These are phyloP conservation scores for Podilymbus podiceps DNA, from an alignment of 2,113 vertebrate species.

Conservation along the genomic window DNA sequence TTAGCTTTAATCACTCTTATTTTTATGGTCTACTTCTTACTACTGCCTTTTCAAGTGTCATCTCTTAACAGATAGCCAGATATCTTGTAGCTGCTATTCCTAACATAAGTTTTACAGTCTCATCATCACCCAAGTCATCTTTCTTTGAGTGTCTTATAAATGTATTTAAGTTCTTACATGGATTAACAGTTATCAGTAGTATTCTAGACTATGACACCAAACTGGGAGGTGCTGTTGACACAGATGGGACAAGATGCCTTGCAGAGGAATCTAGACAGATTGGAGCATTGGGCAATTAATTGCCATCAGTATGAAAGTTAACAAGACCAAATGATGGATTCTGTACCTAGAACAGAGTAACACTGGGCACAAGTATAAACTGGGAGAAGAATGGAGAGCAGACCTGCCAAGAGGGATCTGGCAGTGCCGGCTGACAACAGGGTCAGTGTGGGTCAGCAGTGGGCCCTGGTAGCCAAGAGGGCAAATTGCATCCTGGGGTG, in stretches of 20 bases:
- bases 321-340: neutral
- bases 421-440: too few species aligned
- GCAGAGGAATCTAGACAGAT: neutral
- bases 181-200: neutral
- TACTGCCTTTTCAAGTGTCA: neutral
- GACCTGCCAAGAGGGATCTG: neutral
- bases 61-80: neutral
- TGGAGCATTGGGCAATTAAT: neutral
- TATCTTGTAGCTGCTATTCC: neutral
- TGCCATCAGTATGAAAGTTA: neutral
- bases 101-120: neutral
- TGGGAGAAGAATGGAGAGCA: neutral
- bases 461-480: neutral
- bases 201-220: neutral
- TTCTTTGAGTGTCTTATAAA: neutral
- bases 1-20: neutral
- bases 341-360: neutral
- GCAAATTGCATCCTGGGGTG: neutral
- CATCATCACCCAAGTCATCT: neutral
- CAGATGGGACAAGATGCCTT: neutral
- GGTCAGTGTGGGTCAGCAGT: too few species aligned
- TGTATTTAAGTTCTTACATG: neutral
- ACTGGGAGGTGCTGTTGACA: neutral
- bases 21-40: neutral
- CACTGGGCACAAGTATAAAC: rapidly evolving